These are phyloP conservation scores for Ornithoptera priamus DNA, from an alignment of 2,888 invertebrate species.

Conservation along the genomic window DNA sequence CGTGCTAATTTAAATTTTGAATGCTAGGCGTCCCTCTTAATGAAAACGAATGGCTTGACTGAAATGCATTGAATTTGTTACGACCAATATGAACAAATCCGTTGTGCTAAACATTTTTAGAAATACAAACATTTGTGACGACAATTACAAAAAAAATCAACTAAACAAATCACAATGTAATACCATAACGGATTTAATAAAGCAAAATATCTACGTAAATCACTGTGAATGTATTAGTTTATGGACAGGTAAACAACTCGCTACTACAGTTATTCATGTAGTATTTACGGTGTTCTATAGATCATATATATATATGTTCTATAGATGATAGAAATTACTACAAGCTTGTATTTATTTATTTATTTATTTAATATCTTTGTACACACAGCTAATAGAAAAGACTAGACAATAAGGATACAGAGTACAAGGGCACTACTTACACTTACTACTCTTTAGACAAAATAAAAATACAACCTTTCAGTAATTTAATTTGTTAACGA, in stretches of 20 bases:
- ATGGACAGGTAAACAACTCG: neutral
- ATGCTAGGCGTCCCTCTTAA: slow-evolving; percentile 20
- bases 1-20: slow-evolving; percentile 23
- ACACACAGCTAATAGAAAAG: too few species aligned
- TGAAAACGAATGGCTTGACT: slow-evolving; percentile 34
- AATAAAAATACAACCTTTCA: too few species aligned
- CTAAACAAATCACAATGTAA: neutral
- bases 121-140: slow-evolving; percentile 8
- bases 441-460: too few species aligned
- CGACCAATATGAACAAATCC: slow-evolving; percentile 44
- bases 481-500: neutral
- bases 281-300: neutral
- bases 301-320: too few species aligned
- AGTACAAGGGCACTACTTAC: too few species aligned
- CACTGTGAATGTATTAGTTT: too few species aligned
- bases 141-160: neutral
- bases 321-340: too few species aligned
- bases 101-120: slow-evolving; percentile 49
- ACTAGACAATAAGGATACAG: too few species aligned
- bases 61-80: slow-evolving; percentile 47
- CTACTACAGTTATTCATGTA: neutral
- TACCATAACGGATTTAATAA: neutral
- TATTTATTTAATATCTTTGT: too few species aligned
- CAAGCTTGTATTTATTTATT: too few species aligned
- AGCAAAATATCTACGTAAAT: neutral